Evolutionary conservation across 2,888 invertebrate genomes (phyloP).

Genomic region (Aplocera efformata): DNA sequence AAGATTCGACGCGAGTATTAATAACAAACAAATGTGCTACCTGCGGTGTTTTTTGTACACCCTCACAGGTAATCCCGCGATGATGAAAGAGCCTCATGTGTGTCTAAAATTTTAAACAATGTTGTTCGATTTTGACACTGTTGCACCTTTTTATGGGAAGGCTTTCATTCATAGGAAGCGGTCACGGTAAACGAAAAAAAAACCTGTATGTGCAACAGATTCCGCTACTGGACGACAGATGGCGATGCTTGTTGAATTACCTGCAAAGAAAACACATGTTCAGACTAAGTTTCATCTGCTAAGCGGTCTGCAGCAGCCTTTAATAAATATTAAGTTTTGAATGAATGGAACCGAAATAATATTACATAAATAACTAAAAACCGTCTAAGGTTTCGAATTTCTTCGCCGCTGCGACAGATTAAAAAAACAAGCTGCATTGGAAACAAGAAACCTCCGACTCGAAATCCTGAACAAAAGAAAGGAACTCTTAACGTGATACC

Average conservation of each 20-base stretch:
- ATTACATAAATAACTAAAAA: slow-evolving; percentile 34
- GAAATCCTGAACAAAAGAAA: slow-evolving; percentile 73
- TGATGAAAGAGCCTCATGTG: slow-evolving; percentile 74
- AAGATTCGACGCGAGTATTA: slow-evolving; percentile 78
- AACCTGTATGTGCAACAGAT: slow-evolving; percentile 33
- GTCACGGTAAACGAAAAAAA: slow-evolving; percentile 50
- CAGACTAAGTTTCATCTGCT: slow-evolving; percentile 12
- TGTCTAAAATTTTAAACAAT: slow-evolving; percentile 76
- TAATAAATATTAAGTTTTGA: slow-evolving; percentile 26
- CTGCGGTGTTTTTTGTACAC: slow-evolving; percentile 77
- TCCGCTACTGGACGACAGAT: slow-evolving; percentile 62
- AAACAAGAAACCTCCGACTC: slow-evolving; percentile 75
- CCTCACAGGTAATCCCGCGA: slow-evolving; percentile 71
- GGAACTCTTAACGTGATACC: slow-evolving; percentile 76
- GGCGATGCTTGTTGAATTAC: slow-evolving; percentile 49
- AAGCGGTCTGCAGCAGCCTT: background rate
- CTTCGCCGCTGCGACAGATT: slow-evolving; percentile 54
- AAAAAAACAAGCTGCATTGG: slow-evolving; percentile 66
- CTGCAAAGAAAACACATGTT: slow-evolving; percentile 35
- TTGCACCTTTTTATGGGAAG: slow-evolving; percentile 67
- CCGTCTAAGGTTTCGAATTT: slow-evolving; percentile 50
- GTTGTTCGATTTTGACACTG: slow-evolving; percentile 73
- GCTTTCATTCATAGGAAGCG: slow-evolving; percentile 66
- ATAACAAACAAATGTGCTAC: slow-evolving; percentile 81
- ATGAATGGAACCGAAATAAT: slow-evolving; percentile 32